A percentile compares a stretch with the other conserved stretches of the same genome.
These are phyloP conservation scores for Meiosimyza decipiens DNA, from an alignment of 2,888 invertebrate species.

Conservation along the genomic window DNA sequence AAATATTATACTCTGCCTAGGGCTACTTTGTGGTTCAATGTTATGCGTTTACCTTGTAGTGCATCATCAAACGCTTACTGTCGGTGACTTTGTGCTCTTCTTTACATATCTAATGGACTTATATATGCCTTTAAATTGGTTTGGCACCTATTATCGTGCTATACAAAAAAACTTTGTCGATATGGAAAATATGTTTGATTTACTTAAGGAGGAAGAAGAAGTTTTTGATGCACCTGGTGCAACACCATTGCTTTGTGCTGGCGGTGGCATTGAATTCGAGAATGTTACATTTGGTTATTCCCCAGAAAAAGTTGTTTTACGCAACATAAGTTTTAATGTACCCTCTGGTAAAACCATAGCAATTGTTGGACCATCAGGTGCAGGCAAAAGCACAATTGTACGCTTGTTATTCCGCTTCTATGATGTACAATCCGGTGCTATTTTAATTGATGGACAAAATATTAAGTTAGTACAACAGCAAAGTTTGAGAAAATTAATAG, in stretches of 20 bases:
- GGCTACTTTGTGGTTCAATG: constrained; percentile 87
- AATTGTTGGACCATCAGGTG: constrained; percentile 88
- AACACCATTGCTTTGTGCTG: constrained; percentile 70
- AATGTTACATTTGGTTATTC: constrained; percentile 91
- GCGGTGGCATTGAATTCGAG: constrained; percentile 85
- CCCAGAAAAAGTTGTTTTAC: constrained; percentile 80
- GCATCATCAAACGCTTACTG: constrained; percentile 75
- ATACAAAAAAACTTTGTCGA: constrained; percentile 98
- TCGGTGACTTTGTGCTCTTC: constrained; percentile 97
- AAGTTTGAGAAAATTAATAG: constrained; percentile 83
- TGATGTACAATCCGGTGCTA: constrained; percentile 88
- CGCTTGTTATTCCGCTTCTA: constrained; percentile 95
- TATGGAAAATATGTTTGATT: constrained; percentile 99
- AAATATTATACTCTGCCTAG: constrained; percentile 88
- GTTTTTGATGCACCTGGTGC: constrained; percentile 87
- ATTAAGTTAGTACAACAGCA: constrained; percentile 86
- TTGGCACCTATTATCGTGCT: constrained; percentile 97
- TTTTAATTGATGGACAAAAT: constrained; percentile 90
- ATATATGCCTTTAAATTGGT: constrained; percentile 96
- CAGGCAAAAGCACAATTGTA: constrained; percentile 96
- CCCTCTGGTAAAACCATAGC: constrained; percentile 88
- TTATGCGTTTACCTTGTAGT: constrained; percentile 91
- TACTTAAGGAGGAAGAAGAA: constrained; percentile 88
- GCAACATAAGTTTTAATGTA: constrained; percentile 81
- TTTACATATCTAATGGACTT: constrained; percentile 94